phyloP scores from a whole-genome alignment of 1,140 invertebrate species.

The Drosophila orena region DNA sequence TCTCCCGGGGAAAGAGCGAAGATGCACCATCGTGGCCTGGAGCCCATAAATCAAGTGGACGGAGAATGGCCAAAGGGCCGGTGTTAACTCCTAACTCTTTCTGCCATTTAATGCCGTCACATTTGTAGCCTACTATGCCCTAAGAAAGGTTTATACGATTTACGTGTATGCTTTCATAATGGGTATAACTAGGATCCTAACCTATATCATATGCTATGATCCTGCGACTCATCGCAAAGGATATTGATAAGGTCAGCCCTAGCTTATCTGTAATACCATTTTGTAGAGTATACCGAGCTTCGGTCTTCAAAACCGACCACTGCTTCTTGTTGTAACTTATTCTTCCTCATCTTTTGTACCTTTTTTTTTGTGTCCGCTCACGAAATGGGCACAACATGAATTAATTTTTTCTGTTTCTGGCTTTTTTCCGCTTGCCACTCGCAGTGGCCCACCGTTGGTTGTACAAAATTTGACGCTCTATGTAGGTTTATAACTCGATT shows the following conservation, averaged over 20 bases:
- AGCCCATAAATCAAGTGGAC: conserved; percentile 35
- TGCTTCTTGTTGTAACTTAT: conserved; percentile 25
- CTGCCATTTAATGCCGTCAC: conserved; percentile 31
- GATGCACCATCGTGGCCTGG: conserved; percentile 22
- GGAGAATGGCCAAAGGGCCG: conserved; percentile 31
- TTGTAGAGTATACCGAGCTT: background rate
- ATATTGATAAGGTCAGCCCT: too few species aligned
- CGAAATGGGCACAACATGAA: conserved; percentile 81
- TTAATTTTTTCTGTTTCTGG: conserved; percentile 75
- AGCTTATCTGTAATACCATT: background rate
- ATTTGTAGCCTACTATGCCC: conserved; percentile 22
- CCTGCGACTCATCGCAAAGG: background rate
- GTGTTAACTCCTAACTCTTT: conserved; percentile 44
- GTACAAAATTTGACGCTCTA: conserved; percentile 65
- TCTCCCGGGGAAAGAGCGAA: conserved; percentile 23
- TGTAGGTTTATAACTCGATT: conserved; percentile 74
- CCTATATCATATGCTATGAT: background rate
- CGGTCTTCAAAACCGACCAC: background rate
- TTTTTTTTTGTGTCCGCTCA: conserved; percentile 55
- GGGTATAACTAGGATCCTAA: too few species aligned
- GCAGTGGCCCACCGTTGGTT: conserved; percentile 32
- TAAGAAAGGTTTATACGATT: background rate
- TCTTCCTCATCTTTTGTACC: conserved; percentile 16
- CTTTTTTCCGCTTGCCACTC: conserved; percentile 40
- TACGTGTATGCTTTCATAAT: too few species aligned